Evolutionary conservation across 2,888 invertebrate genomes (phyloP).

Genomic region (Cryptops parisi): DNA sequence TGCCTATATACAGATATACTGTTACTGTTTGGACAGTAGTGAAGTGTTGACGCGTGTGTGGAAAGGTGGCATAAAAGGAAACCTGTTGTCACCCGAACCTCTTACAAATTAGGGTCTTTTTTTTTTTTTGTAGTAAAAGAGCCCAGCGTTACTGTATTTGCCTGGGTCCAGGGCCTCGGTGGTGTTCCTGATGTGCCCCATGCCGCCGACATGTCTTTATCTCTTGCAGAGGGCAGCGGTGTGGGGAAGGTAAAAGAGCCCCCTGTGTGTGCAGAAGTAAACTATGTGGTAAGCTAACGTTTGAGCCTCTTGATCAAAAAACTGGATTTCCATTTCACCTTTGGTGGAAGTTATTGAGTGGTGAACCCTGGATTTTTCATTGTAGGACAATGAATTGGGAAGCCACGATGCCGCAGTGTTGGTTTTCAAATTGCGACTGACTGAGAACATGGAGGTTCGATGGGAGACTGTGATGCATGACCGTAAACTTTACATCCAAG

Average conservation of each 20-base stretch:
- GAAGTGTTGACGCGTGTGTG: too few relatives aligned
- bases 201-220: constrained; percentile 48
- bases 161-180: constrained; percentile 99
- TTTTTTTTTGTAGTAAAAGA: constrained; percentile 14
- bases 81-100: too few relatives aligned
- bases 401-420: constrained; percentile 50
- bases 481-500: constrained; percentile 71
- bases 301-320: too few relatives aligned
- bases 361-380: too few relatives aligned
- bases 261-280: constrained; percentile 42
- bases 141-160: constrained; percentile 44
- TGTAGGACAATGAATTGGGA: constrained; percentile 37
- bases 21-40: too few relatives aligned
- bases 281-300: constrained; percentile 12
- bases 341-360: too few relatives aligned
- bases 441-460: constrained; percentile 57
- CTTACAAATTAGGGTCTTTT: too few relatives aligned
- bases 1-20: too few relatives aligned
- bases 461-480: constrained; percentile 74
- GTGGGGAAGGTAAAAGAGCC: constrained; percentile 53
- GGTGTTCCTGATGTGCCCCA: constrained; percentile 99
- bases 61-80: too few relatives aligned
- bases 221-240: constrained; percentile 53
- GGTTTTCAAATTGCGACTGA: constrained; percentile 60
- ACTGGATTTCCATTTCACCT: too few relatives aligned